Conservation (phyloP, 2,797 vertebrate genomes). For the Rhinatrema bivittatum region DNA sequence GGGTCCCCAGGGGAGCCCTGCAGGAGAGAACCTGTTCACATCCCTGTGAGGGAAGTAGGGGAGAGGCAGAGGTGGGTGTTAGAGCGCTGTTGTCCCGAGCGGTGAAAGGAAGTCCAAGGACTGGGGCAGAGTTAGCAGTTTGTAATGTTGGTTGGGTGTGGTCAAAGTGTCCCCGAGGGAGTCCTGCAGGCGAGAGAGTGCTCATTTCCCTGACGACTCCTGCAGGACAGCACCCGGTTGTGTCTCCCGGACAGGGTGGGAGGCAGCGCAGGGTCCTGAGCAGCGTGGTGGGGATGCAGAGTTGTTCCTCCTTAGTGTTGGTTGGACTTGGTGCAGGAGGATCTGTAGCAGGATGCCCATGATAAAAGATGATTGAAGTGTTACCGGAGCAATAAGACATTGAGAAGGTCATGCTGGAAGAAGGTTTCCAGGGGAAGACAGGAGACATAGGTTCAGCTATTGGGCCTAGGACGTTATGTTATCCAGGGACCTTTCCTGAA, state of each 20-base stretch:
- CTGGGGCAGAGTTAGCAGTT: neutral
- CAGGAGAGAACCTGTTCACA: rapidly evolving
- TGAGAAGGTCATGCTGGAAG: neutral
- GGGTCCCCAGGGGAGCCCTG: neutral
- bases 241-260: no score
- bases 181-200: no score
- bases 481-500: no score
- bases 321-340: no score
- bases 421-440: neutral
- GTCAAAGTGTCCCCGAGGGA: no score
- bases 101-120: neutral
- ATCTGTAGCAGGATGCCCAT: neutral
- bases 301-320: no score
- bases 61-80: neutral
- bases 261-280: no score
- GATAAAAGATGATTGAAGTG: neutral
- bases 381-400: rapidly evolving
- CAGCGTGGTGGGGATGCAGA: no score
- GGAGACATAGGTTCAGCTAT: rapidly evolving
- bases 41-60: neutral
- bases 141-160: no score
- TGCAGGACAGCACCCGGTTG: no score
- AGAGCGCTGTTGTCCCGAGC: neutral
- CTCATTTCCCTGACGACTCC: no score
- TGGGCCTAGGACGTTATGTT: rapidly evolving